Evolutionary conservation across 2,113 vertebrate species (phyloP).

Genomic region (Elephantulus edwardii): DNA sequence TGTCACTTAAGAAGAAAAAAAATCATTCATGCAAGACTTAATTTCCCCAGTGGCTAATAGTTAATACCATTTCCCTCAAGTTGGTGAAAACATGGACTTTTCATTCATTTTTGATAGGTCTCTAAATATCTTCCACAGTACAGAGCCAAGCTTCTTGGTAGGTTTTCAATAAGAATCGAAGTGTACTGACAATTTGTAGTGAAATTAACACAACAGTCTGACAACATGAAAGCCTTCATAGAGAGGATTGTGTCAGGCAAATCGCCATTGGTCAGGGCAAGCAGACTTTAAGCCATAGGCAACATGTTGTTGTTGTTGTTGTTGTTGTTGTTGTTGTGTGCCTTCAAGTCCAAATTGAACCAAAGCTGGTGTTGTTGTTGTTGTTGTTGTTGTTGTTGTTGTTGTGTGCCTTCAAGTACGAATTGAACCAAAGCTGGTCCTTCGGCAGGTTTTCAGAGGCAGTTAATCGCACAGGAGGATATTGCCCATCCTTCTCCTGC

Average conservation of each 20-base stretch:
- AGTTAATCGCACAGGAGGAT: too few species aligned
- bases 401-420: too few species aligned
- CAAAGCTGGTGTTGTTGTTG: too few species aligned
- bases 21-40: not conserved
- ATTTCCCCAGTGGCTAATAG: not conserved
- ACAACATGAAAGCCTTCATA: not conserved
- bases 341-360: too few species aligned
- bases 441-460: too few species aligned
- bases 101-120: not conserved
- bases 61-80: not conserved
- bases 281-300: not conserved
- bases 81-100: conserved; percentile 9
- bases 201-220: not conserved
- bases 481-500: too few species aligned
- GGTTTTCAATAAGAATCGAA: not conserved
- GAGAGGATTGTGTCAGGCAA: not conserved
- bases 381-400: too few species aligned
- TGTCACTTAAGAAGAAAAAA: not conserved
- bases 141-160: too few species aligned
- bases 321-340: too few species aligned
- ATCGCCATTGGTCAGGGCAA: not conserved
- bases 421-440: too few species aligned
- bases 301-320: too few species aligned
- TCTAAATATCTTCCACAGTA: not conserved
- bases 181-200: not conserved